These are phyloP conservation scores for Platysteira castanea DNA, from an alignment of 2,113 vertebrate species.

Conservation along the genomic window DNA sequence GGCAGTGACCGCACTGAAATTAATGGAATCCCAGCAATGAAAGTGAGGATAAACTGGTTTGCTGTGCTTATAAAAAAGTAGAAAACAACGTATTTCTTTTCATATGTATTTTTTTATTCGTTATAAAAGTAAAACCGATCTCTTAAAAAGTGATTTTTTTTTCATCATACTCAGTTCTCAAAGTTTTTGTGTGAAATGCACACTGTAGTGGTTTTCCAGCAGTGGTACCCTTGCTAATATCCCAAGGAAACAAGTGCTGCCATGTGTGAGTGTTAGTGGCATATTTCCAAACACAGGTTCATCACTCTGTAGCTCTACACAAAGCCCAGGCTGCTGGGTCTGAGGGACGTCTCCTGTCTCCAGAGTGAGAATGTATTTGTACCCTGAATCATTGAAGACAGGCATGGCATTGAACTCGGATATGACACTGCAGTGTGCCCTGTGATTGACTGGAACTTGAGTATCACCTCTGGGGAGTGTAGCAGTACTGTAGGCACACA, in stretches of 20 bases:
- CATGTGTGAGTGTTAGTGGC: neutral
- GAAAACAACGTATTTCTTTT: neutral
- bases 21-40: neutral
- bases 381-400: accelerated
- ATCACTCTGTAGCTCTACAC: neutral
- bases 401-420: neutral
- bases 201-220: neutral
- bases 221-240: neutral
- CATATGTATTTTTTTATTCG: neutral
- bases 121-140: neutral
- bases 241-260: neutral
- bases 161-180: neutral
- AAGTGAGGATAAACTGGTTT: neutral
- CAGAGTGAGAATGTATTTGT: neutral
- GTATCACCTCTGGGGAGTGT: neutral
- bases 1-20: neutral
- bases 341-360: neutral
- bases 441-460: neutral
- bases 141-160: neutral
- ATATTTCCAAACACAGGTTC: neutral
- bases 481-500: neutral
- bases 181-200: neutral
- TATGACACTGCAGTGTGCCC: neutral
- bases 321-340: neutral
- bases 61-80: neutral